Evolutionary conservation across 2,888 invertebrate genomes (phyloP), one percentile per base, ranked within the genome.

Genomic region (Agonopterix heracliana): DNA sequence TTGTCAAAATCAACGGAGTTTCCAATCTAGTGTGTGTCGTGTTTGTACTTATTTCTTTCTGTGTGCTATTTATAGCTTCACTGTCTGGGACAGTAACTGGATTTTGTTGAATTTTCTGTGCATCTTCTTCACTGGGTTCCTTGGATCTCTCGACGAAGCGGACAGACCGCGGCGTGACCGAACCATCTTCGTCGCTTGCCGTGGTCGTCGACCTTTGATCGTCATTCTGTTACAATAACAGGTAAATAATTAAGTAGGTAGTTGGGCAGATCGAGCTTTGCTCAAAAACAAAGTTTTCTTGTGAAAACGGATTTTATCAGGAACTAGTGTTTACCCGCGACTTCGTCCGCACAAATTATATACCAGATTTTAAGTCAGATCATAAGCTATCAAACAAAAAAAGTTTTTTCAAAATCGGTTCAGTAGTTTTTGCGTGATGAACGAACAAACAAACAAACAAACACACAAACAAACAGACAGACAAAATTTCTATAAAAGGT

Each of bases 111-210:
- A 3, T 26, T 26, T 26, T 26, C 26, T 26, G 26, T 26, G 26
- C 5, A 7, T 26, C 26, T 26, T 26, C 26, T 26, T 84, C 85
- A 40, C 80, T 76, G 8, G 66, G 64, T 1, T 80, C 79, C 41
- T 71, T 67, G 0, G 78, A 59, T 46, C 85, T 73, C 58, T 93
- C 93, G 8, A 90, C 89, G 70, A 94, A 93, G 12, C 93, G 90
- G 3, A 93, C 93, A 1, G 93, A 92, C 41, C 94, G 88, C 4
- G 89, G 89, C 3, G 90, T 89, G 41, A 89, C 84, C 7, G 91
- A 91, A 0, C 82, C 82, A 47, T 91, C 91, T 54, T 91, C 91
- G 54, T 92, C 91, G 34, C 89, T 89, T 0, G 84, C 84, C 1
- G 84, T 84, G 3, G 81, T 81, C 9, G 41, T 41, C 4, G 84